Evolutionary conservation across 1,140 invertebrate species (phyloP), one percentile per base, ranked within the genome.

Genomic region (Drosophila sulfurigaster): DNA sequence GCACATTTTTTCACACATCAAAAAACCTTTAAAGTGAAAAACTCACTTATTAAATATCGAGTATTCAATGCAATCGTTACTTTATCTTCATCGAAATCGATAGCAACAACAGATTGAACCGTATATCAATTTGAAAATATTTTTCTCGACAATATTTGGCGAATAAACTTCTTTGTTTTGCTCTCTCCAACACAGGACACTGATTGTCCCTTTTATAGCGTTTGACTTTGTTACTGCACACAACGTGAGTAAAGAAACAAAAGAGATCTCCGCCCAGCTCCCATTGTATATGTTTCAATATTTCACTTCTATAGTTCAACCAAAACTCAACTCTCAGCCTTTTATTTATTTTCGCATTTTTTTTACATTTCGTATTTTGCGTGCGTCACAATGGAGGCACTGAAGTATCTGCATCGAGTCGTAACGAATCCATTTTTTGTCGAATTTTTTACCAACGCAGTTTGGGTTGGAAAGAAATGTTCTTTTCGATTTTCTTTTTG

Each of bases 371-470:
- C 20, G 20, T 25, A 25, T 25, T 25, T 25, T 25, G 20, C 20
- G 15, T 48, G 46, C 13, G 16, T 16, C 54, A 57, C 54, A 57
- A 41, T 57, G 54, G 16, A 57, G 30, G 13, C 13, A 30, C 25
- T 62, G 73, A 45, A 75, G 51, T 82, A 66, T 59, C 59, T 63
- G 68, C 56, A 82, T 16, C 38, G 38, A 54, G 51, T 30, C 49
- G 74, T 49, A 80, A 75, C 73, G 75, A 77, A 71, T 68, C 75
- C 80, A 82, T 82, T 82, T 79, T 82, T 72, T n/a, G n/a, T 66
- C 3, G 76, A 20, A 11, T 38, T 82, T 82, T 82, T 56, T 45
- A 63, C 78, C 75, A 79, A 66, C 66, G 62, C 74, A 63, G 65
- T 74, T 56, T 57, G 49, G 49, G 8, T 38, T 51, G 38, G 20